Evolutionary conservation across 2,797 vertebrate species (phyloP).

Genomic region (Phaenicophaeus curvirostris): DNA sequence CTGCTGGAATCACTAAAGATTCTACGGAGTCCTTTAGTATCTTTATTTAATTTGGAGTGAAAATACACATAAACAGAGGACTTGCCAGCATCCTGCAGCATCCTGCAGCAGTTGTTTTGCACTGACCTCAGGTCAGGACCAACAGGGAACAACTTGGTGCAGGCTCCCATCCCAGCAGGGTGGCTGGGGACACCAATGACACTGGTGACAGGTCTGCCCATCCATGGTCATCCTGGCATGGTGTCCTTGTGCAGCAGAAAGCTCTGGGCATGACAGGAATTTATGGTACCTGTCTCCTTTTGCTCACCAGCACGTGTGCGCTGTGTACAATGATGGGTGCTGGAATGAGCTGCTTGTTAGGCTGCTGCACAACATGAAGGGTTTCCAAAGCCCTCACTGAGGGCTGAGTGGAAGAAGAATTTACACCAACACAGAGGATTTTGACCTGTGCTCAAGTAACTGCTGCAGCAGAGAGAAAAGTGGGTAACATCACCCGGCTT

Average conservation of each 20-base stretch:
- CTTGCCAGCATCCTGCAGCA: background rate
- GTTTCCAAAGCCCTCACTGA: background rate
- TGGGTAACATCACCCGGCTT: background rate
- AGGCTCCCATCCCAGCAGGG: background rate
- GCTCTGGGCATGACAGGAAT: background rate
- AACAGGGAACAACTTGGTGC: fast-evolving
- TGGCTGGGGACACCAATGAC: background rate
- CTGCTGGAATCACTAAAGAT: background rate
- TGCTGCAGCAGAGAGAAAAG: background rate
- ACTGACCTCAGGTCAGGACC: fast-evolving
- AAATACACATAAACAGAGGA: background rate
- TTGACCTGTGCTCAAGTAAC: background rate
- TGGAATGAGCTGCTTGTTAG: fast-evolving
- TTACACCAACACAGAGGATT: fast-evolving
- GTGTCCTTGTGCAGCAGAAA: background rate
- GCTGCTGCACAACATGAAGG: background rate
- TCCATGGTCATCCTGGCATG: no score
- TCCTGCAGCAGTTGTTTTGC: background rate
- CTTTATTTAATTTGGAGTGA: background rate
- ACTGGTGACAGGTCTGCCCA: background rate
- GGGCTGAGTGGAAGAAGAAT: background rate
- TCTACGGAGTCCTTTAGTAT: background rate
- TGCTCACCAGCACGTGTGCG: fast-evolving
- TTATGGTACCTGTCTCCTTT: fast-evolving
- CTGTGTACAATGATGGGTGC: background rate